Conservation (phyloP, 35 echinoderm and acorn worm species). For the Stichopus chloronotus region DNA sequence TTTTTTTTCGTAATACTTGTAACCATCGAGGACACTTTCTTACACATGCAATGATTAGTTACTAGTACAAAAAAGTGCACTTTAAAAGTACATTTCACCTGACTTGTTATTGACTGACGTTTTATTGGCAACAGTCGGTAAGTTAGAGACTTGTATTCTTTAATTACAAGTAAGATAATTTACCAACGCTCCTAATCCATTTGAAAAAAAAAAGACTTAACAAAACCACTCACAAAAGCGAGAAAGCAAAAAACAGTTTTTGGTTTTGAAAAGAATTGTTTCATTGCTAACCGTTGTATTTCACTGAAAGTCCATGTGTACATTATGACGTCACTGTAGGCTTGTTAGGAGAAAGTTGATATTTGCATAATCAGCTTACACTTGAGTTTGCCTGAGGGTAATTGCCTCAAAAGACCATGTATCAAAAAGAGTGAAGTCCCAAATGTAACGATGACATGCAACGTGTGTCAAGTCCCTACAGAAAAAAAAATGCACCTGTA, state of each 20-base stretch:
- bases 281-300: not conserved
- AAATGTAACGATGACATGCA: too few relatives aligned
- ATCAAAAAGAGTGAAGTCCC: not conserved
- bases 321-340: not conserved
- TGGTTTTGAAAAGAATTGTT: not conserved
- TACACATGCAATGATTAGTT: too few relatives aligned
- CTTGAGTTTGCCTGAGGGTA: not conserved
- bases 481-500: too few relatives aligned
- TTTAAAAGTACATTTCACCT: too few relatives aligned
- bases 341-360: not conserved
- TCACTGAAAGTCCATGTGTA: not conserved
- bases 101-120: too few relatives aligned
- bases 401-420: not conserved
- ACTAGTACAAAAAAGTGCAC: too few relatives aligned
- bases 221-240: not conserved
- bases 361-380: not conserved
- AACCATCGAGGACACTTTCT: too few relatives aligned
- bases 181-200: not conserved
- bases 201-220: not conserved
- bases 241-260: not conserved
- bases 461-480: too few relatives aligned
- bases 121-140: too few relatives aligned
- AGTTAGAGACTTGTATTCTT: too few relatives aligned
- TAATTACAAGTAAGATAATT: not conserved
- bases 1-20: too few relatives aligned